Evolutionary conservation across 2,113 vertebrate genomes (phyloP), one percentile per base, ranked within the genome.

Genomic region (Caracal caracal): DNA sequence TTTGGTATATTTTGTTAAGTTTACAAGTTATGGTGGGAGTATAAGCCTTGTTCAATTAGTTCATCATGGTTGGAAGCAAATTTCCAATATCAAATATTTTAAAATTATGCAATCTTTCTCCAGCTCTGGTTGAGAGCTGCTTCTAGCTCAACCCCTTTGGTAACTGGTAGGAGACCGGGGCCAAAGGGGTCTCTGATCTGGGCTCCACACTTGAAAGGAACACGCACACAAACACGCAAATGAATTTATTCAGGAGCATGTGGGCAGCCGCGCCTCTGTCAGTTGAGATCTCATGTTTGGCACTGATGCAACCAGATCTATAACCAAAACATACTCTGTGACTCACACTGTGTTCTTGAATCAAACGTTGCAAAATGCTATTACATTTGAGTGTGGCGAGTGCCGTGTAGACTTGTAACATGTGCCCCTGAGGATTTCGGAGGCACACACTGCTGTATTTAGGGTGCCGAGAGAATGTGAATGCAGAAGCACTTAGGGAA

Each of bases 31-130:
- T 73, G 24, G 53, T 56, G 10, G 24, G n/a, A 76, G 9, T 80
- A 24, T 93, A 70, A 47, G 2, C 88, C 51, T 89, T 59, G 68
- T 92, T 91, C 33, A 94, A 83, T 92, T 82, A 63, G 35, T 92
- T 89, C 33, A 79, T 35, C 22, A 16, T 71, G 56, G 26, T 78
- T 76, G 40, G 49, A 65, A 92, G 59, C 40, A 78, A 37, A 90
- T 90, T 88, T 78, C 61, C 43, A 78, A 22, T 40, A 65, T 47
- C 84, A 81, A 87, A 68, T 93, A 82, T 93, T 93, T 96, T 49
- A 11, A 73, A 73, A 37, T 73, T 95, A 68, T 76, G 37, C 22
- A 90, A 6, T 65, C 47, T 66, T 83, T 94, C 70, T 79, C 33
- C 30, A 70, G 33, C 24, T 83, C 35, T 70, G n/a, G 20, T 83